Evolutionary conservation across 2,888 invertebrate species (phyloP), one percentile per base, ranked within the genome.

Genomic region (Diachrysia chrysitis): DNA sequence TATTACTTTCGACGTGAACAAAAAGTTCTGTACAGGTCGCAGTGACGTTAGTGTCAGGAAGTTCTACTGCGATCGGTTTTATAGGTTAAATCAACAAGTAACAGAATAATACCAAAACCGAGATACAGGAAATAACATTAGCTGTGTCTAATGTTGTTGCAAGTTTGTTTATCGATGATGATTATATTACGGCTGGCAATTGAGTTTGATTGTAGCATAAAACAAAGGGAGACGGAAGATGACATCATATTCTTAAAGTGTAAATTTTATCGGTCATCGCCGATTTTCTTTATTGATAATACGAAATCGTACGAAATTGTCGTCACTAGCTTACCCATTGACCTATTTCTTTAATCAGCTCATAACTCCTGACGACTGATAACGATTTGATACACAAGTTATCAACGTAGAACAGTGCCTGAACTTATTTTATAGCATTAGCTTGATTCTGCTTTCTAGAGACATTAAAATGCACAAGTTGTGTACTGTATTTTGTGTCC

Each of bases 271-370:
- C n/a, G n/a, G n/a, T n/a, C n/a, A n/a, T n/a, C n/a, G n/a, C n/a
- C n/a, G n/a, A n/a, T n/a, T n/a, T n/a, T n/a, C n/a, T n/a, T n/a
- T n/a, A n/a, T n/a, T n/a, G 25, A 5, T 25, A 25, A 25, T 25
- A 25, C 5, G 5, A 25, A 5, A 3, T 25, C 25, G 25, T n/a
- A 25, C 5, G 5, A 9, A 56, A 37, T 46, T 12, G 35, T 58
- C 65, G 55, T 65, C 25, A 58, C 29, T 53, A 62, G 65, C 29
- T 42, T n/a, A n/a, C 57, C 58, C 35, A 68, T 55, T 79, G 63
- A 67, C 73, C 80, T 58, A 62, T 77, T 54, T 71, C 29, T 62
- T 19, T 61, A 65, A 79, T 78, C 79, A 78, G 48, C 35, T 58
- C 53, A 54, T 32, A 61, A 70, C 68, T 78, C 73, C 78, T 77